Conservation (phyloP, 2,888 invertebrate genomes). For the Platycheirus albimanus region DNA sequence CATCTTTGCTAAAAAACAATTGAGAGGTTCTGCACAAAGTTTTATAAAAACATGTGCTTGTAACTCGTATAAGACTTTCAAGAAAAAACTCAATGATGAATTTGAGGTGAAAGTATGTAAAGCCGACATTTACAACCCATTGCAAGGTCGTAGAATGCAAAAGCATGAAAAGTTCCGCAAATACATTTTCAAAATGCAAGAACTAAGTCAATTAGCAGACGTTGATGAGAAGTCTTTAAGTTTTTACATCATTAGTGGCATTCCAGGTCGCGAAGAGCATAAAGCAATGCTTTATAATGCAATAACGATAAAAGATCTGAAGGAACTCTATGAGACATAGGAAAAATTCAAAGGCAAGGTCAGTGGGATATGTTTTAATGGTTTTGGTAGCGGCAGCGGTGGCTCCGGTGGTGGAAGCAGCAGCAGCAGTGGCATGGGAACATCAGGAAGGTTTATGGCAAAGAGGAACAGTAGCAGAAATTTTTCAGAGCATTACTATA, state of each 20-base stretch:
- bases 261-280: slow-evolving; percentile 13
- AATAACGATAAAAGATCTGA: slow-evolving; percentile 28
- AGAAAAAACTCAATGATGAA: too few species aligned
- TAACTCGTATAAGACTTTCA: too few species aligned
- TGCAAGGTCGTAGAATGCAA: slow-evolving; percentile 17
- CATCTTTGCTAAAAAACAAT: too few species aligned
- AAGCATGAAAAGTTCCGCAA: slow-evolving; percentile 11
- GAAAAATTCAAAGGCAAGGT: slow-evolving; percentile 1
- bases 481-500: slow-evolving; percentile 43
- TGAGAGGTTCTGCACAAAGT: too few species aligned
- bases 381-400: too few species aligned
- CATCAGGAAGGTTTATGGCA: neutral
- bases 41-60: too few species aligned
- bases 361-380: neutral
- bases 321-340: slow-evolving; percentile 41
- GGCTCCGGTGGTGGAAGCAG: too few species aligned
- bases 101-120: too few species aligned
- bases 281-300: slow-evolving; percentile 2
- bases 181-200: slow-evolving; percentile 23
- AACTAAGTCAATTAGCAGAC: slow-evolving; percentile 17
- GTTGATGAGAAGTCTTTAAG: slow-evolving; percentile 18
- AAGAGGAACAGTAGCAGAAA: neutral
- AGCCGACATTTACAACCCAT: neutral
- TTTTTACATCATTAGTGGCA: slow-evolving; percentile 18
- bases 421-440: neutral